Conservation (phyloP, 1,140 invertebrate species). For the Trinorchestia longiramus region DNA sequence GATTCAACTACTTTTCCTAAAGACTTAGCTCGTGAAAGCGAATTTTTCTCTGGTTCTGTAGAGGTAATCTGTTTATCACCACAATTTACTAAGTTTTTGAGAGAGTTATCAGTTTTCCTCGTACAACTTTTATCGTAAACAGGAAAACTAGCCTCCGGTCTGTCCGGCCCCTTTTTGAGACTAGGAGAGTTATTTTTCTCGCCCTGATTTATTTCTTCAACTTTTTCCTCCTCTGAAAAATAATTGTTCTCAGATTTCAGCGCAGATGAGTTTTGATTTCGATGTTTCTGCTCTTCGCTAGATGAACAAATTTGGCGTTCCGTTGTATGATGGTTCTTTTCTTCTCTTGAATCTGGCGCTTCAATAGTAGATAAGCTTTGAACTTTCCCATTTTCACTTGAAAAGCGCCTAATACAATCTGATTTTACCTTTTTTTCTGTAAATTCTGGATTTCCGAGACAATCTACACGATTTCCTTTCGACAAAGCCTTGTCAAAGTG, state of each 20-base stretch:
- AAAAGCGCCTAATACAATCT: not conserved
- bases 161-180: not conserved
- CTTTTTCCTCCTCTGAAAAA: not conserved
- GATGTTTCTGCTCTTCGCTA: not conserved
- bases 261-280: not conserved
- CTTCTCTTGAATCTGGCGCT: not conserved
- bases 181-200: not conserved
- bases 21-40: not conserved
- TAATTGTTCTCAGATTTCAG: not conserved
- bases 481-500: not conserved
- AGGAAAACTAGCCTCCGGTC: not conserved
- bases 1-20: not conserved
- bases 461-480: not conserved
- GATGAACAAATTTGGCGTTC: not conserved
- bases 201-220: not conserved
- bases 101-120: not conserved
- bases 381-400: not conserved
- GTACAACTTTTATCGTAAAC: not conserved
- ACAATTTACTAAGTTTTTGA: not conserved
- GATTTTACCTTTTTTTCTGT: not conserved
- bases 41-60: not conserved
- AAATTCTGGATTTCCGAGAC: not conserved
- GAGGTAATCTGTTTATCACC: not conserved
- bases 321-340: not conserved
- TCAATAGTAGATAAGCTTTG: not conserved